Percentiles rank a stretch among this genome's conserved stretches.
Conservation (phyloP, 2,113 vertebrate species). For the Amphiprion percula region DNA sequence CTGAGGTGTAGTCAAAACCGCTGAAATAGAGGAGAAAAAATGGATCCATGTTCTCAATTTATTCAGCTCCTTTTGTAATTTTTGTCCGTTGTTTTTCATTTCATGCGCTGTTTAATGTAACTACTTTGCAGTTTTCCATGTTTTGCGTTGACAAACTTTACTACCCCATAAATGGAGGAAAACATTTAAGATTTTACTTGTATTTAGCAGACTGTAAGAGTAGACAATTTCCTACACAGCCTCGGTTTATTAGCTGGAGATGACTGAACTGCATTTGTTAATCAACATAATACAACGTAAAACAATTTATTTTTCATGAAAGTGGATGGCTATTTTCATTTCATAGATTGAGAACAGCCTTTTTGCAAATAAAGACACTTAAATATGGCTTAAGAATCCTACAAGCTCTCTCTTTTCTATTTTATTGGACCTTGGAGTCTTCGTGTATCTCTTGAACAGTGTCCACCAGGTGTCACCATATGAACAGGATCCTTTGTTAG, state of each 20-base stretch:
- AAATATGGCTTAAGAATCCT: conserved; percentile 5
- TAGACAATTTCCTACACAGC: background rate
- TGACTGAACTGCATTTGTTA: background rate
- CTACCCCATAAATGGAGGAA: background rate
- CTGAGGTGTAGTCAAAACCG: too few species aligned
- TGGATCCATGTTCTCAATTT: too few species aligned
- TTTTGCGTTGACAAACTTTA: too few species aligned
- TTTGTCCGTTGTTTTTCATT: too few species aligned
- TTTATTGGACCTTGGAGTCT: background rate
- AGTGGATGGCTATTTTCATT: background rate
- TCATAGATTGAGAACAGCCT: background rate
- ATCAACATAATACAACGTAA: background rate
- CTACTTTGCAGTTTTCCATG: too few species aligned
- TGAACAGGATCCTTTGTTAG: background rate
- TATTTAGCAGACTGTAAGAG: background rate
- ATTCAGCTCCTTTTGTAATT: too few species aligned
- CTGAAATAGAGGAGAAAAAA: too few species aligned
- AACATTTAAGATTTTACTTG: too few species aligned
- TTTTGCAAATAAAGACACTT: background rate
- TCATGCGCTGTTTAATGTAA: too few species aligned
- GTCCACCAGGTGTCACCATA: conserved; percentile 65
- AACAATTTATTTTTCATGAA: conserved; percentile 12
- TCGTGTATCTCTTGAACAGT: background rate
- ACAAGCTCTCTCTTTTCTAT: background rate
- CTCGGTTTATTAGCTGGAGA: background rate